Evolutionary conservation across 2,797 vertebrate genomes (phyloP).

Genomic region (Hydrocynus forskahlii): DNA sequence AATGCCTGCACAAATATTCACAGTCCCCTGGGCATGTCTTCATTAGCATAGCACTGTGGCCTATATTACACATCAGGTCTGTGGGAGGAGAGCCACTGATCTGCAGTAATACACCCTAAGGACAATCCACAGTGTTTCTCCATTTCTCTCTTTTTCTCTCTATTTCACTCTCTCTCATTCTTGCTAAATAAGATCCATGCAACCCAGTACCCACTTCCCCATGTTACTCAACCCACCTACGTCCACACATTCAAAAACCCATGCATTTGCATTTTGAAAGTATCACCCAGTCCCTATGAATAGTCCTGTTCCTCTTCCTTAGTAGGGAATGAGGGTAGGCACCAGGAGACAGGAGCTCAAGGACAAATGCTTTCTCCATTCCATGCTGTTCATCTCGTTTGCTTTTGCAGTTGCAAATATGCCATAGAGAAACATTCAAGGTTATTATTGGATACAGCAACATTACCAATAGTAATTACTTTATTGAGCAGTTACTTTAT

Average conservation of each 20-base stretch:
- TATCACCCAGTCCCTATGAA: constrained; percentile 3
- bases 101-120: constrained; percentile 44
- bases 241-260: background rate
- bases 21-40: constrained; percentile 2
- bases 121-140: constrained; percentile 18
- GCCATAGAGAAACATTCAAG: background rate
- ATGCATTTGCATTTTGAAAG: background rate
- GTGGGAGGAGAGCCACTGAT: constrained; percentile 27
- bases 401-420: background rate
- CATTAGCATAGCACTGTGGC: constrained; percentile 27
- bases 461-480: background rate
- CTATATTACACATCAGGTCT: constrained; percentile 37
- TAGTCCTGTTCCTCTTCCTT: constrained; percentile 16
- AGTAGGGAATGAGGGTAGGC: constrained; percentile 24
- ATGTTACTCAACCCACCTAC: background rate
- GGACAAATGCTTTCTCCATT: constrained; percentile 22
- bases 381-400: background rate
- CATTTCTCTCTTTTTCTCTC: background rate
- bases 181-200: background rate
- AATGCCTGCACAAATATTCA: constrained; percentile 11
- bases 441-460: background rate
- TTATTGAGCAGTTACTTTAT: background rate
- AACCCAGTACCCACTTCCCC: background rate
- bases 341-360: constrained; percentile 8
- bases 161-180: background rate